A percentile compares a stretch with the other conserved stretches of the same genome.
phyloP scores from a whole-genome alignment of 2,888 invertebrate genomes.

The Eutolmus rufibarbis region DNA sequence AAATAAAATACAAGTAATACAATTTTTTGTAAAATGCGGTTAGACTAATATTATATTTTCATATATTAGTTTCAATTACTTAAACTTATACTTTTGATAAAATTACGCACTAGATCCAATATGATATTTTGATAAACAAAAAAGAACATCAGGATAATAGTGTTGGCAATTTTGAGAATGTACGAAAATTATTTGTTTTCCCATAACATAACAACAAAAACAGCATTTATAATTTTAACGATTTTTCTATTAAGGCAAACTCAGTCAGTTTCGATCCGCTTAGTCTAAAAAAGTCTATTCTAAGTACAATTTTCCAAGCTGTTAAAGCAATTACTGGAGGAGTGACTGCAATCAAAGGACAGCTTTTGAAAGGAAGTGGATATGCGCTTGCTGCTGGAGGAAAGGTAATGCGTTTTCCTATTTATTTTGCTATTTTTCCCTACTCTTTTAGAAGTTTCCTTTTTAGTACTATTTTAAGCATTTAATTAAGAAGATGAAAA shows the following conservation, averaged over 20 bases:
- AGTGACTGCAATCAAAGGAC: constrained; percentile 85
- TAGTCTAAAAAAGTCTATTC: constrained; percentile 81
- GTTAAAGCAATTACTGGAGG: constrained; percentile 89
- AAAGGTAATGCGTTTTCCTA: constrained; percentile 54
- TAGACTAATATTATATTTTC: too few species aligned
- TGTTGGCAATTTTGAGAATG: too few species aligned
- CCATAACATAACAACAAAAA: too few species aligned
- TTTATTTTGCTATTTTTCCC: too few species aligned
- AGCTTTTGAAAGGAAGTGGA: constrained; percentile 85
- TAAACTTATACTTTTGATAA: too few species aligned
- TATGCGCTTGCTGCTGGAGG: constrained; percentile 71
- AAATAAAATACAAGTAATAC: too few species aligned
- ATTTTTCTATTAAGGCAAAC: constrained; percentile 53
- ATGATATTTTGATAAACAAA: too few species aligned
- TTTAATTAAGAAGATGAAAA: background rate
- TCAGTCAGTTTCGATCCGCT: constrained; percentile 70
- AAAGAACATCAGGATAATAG: too few species aligned
- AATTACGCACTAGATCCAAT: too few species aligned
- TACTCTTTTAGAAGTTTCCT: background rate
- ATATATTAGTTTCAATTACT: too few species aligned
- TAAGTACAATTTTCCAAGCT: constrained; percentile 84
- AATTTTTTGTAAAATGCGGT: too few species aligned
- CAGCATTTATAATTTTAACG: background rate
- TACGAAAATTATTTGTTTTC: too few species aligned
- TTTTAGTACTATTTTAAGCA: background rate